A percentile compares a stretch with the other conserved stretches of the same genome.
phyloP scores from a whole-genome alignment of 2,113 vertebrate species.

The Bagarius yarrelli region DNA sequence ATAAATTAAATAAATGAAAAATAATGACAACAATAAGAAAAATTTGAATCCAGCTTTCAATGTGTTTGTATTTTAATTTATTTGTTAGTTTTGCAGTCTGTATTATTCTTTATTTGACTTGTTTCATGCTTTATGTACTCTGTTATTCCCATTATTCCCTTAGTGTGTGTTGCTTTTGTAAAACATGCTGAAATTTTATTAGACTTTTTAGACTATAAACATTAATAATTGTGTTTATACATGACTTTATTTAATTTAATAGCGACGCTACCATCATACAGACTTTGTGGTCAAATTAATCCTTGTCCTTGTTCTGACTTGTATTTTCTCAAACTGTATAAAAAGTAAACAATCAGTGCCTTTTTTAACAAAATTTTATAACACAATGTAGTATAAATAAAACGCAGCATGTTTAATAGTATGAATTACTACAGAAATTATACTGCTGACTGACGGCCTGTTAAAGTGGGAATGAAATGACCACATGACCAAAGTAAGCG shows the following conservation, averaged over 20 bases:
- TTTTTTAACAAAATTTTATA: not conserved
- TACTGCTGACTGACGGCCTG: not conserved
- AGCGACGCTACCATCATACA: slow-evolving; percentile 14
- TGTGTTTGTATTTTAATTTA: not conserved
- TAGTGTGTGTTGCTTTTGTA: not conserved
- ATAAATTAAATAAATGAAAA: not conserved
- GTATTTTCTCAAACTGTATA: not conserved
- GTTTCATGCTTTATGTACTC: not conserved
- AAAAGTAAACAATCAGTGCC: not conserved
- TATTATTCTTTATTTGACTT: not conserved
- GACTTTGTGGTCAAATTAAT: slow-evolving; percentile 22
- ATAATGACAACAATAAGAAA: too few species aligned
- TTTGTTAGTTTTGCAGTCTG: too few species aligned
- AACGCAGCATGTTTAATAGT: not conserved
- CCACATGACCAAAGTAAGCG: not conserved
- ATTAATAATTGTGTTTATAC: slow-evolving; percentile 14
- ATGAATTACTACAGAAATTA: not conserved
- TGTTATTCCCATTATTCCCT: not conserved
- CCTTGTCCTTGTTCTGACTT: slow-evolving; percentile 27
- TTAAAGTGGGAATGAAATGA: slow-evolving; percentile 6
- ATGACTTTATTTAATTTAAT: slow-evolving; percentile 37
- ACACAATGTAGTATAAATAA: not conserved
- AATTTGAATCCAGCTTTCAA: not conserved
- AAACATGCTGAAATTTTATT: not conserved
- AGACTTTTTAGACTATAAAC: not conserved